A percentile compares a stretch with the other conserved stretches of the same genome.
These are phyloP conservation scores for Aegithalos caudatus DNA, from an alignment of 2,113 vertebrate species.

Conservation along the genomic window DNA sequence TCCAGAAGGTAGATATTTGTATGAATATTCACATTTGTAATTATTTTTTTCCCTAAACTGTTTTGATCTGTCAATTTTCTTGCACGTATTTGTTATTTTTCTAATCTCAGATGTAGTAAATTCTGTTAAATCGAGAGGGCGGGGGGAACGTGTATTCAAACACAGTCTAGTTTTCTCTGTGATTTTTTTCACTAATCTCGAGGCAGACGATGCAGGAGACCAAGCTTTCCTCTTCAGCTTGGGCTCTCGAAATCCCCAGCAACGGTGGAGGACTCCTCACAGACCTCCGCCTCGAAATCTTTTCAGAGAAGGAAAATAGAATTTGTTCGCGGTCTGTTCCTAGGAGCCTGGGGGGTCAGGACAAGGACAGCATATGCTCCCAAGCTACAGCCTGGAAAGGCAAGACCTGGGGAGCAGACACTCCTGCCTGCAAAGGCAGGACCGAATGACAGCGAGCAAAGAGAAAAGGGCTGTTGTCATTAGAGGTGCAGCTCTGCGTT, in stretches of 20 bases:
- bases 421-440: not conserved
- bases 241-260: not conserved
- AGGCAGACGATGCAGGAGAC: not conserved
- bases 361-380: slow-evolving; percentile 21
- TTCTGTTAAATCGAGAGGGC: not conserved
- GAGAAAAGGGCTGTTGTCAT: not conserved
- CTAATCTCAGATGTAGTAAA: not conserved
- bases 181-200: not conserved
- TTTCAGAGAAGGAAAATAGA: not conserved
- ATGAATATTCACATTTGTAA: not conserved
- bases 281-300: not conserved
- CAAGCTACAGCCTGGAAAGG: slow-evolving; percentile 6
- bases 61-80: not conserved
- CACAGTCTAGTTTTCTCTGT: not conserved
- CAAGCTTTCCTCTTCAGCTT: not conserved
- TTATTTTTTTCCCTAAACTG: not conserved
- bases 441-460: not conserved
- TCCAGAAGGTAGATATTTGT: not conserved
- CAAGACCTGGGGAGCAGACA: not conserved
- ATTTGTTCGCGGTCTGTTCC: not conserved
- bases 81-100: not conserved
- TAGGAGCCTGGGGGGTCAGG: not conserved
- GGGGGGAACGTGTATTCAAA: not conserved
- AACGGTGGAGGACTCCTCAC: not conserved
- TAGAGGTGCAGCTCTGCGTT: not conserved